These are phyloP conservation scores for Torymus aiolomorphi DNA, from an alignment of 2,888 invertebrate species.

Conservation along the genomic window DNA sequence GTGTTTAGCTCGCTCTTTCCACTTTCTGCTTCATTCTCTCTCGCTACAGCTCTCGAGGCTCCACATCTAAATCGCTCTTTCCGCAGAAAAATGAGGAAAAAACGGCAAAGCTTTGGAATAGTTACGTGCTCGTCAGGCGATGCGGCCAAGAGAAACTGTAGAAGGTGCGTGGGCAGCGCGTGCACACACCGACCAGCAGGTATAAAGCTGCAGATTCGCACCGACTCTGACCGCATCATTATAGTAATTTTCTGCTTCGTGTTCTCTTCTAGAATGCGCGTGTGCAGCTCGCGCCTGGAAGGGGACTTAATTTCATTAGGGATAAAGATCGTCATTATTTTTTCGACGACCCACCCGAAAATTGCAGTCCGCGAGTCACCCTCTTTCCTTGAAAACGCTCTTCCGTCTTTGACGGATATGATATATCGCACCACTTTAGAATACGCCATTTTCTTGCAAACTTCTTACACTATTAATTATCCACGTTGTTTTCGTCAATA, in stretches of 20 bases:
- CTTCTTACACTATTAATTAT: conserved; percentile 28
- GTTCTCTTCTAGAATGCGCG: not conserved
- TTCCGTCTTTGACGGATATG: conserved; percentile 42
- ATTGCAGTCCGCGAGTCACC: conserved; percentile 63
- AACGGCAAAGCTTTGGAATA: conserved; percentile 56
- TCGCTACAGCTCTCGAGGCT: conserved; percentile 32
- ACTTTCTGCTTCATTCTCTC: conserved; percentile 25
- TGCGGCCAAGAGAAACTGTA: too few relatives aligned
- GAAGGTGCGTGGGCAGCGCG: conserved; percentile 51
- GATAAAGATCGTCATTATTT: conserved; percentile 75
- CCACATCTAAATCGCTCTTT: conserved; percentile 49
- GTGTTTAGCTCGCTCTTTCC: conserved; percentile 64
- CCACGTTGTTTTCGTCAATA: not conserved
- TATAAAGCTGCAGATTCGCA: conserved; percentile 23
- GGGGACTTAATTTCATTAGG: conserved; percentile 75
- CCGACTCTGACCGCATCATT: conserved; percentile 67
- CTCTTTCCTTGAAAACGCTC: conserved; percentile 50
- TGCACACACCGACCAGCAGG: not conserved
- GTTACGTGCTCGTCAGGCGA: conserved; percentile 39
- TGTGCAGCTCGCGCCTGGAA: conserved; percentile 65
- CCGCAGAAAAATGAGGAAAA: conserved; percentile 59
- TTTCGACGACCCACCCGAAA: conserved; percentile 65
- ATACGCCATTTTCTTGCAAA: not conserved
- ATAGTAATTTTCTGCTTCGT: conserved; percentile 74
- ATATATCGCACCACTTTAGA: conserved; percentile 34